A percentile compares a stretch with the other conserved stretches of the same genome.
Evolutionary conservation across 2,888 invertebrate species (phyloP).

Genomic region (Oegoconia quadripuncta): DNA sequence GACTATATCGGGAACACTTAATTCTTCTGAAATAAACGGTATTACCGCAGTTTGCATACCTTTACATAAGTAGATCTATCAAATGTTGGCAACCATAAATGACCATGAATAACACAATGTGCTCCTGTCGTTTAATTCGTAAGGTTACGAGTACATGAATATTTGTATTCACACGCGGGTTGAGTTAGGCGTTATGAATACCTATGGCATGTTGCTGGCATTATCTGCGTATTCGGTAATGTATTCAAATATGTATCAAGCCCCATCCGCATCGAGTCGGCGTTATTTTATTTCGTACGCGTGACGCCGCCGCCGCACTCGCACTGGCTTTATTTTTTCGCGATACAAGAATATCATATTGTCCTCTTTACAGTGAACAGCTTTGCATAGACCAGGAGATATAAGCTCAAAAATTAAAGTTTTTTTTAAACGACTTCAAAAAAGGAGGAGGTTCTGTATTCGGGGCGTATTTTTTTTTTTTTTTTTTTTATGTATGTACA

Average conservation of each 20-base stretch:
- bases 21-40: neutral
- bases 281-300: conserved; percentile 75
- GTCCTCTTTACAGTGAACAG: conserved; percentile 35
- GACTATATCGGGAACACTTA: no score
- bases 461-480: no score
- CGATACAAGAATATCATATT: conserved; percentile 53
- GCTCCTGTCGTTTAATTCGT: neutral
- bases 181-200: conserved; percentile 71
- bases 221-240: conserved; percentile 75
- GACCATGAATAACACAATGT: no score
- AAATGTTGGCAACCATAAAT: neutral
- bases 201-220: conserved; percentile 64
- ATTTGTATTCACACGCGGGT: conserved; percentile 63
- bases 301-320: conserved; percentile 62
- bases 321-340: conserved; percentile 64
- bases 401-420: neutral
- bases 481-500: no score
- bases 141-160: conserved; percentile 20
- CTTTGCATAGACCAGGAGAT: conserved; percentile 24
- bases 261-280: conserved; percentile 69
- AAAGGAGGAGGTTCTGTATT: no score
- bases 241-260: conserved; percentile 79
- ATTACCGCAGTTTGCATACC: neutral
- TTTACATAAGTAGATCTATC: neutral
- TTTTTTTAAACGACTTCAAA: neutral